Percentiles rank a stretch among this genome's conserved stretches.
phyloP scores from a whole-genome alignment of 1,140 invertebrate genomes.

The Zaprionus lachaisei region DNA sequence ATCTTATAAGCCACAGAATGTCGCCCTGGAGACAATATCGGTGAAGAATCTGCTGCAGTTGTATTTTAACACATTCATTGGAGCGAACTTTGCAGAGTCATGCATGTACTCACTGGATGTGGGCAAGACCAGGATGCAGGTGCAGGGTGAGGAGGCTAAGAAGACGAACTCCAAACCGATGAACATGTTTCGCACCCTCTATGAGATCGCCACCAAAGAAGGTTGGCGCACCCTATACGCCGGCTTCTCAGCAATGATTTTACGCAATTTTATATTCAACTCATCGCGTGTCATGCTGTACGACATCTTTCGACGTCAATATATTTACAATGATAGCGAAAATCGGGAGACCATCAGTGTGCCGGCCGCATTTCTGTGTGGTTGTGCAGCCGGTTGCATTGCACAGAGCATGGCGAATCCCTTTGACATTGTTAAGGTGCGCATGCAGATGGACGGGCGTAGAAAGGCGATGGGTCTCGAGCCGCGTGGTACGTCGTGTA shows the following conservation, averaged over 20 bases:
- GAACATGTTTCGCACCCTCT: conserved; percentile 20
- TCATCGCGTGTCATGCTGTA: conserved; percentile 52
- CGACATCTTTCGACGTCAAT: conserved; percentile 50
- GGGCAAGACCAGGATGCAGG: conserved; percentile 59
- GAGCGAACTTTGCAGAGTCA: conserved; percentile 50
- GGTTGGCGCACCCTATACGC: conserved; percentile 25
- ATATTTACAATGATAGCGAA: conserved; percentile 8
- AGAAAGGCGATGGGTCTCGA: conserved; percentile 16
- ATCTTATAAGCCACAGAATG: neutral
- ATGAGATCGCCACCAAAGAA: conserved; percentile 23
- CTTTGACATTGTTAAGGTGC: conserved; percentile 61
- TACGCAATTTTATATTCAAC: conserved; percentile 57
- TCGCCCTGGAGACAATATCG: neutral
- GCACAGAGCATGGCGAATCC: conserved; percentile 57
- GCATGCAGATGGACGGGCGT: conserved; percentile 54
- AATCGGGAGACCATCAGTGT: conserved; percentile 8
- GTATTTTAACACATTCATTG: conserved; percentile 58
- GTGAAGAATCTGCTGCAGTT: conserved; percentile 26
- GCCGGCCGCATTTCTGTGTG: conserved; percentile 29
- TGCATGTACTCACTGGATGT: conserved; percentile 52
- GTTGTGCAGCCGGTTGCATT: conserved; percentile 48
- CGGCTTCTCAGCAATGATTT: conserved; percentile 53
- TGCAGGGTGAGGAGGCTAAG: conserved; percentile 40
- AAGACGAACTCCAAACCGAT: conserved; percentile 29
- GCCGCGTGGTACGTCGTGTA: conserved; percentile 22